phyloP scores from a whole-genome alignment of 2,797 vertebrate species.

The Coregonus suidteri region DNA sequence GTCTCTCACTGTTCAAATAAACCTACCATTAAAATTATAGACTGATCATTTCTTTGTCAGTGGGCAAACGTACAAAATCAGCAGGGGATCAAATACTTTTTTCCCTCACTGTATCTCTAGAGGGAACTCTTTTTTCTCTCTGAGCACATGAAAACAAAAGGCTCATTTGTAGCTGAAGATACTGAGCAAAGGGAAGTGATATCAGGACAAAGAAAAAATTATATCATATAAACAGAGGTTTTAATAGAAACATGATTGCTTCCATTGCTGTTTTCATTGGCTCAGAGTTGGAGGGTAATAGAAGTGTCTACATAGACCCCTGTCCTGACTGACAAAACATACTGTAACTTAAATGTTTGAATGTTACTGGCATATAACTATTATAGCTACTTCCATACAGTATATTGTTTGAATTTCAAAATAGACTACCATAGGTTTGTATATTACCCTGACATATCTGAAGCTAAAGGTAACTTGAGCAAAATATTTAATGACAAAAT shows the following conservation, averaged over 20 bases:
- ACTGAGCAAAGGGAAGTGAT: slow-evolving; percentile 60
- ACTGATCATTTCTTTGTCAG: too few relatives aligned
- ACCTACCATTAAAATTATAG: too few relatives aligned
- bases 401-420: not conserved
- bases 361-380: not conserved
- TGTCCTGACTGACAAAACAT: not conserved
- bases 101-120: slow-evolving; percentile 19
- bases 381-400: not conserved
- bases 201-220: slow-evolving; percentile 53
- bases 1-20: too few relatives aligned
- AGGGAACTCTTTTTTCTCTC: slow-evolving; percentile 6
- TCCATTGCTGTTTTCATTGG: slow-evolving; percentile 65
- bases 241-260: slow-evolving; percentile 62
- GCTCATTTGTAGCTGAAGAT: slow-evolving; percentile 29
- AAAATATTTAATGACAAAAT: not conserved
- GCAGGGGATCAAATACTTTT: too few relatives aligned
- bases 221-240: slow-evolving; percentile 43
- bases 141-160: slow-evolving; percentile 47
- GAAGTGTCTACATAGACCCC: not conserved
- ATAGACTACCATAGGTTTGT: not conserved
- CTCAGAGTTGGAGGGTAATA: slow-evolving; percentile 23
- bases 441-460: not conserved
- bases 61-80: too few relatives aligned
- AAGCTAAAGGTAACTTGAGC: not conserved
- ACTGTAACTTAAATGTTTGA: not conserved